These are phyloP conservation scores for Antedon mediterranea DNA, from an alignment of 53 echinoderm and acorn worm species.

Conservation along the genomic window DNA sequence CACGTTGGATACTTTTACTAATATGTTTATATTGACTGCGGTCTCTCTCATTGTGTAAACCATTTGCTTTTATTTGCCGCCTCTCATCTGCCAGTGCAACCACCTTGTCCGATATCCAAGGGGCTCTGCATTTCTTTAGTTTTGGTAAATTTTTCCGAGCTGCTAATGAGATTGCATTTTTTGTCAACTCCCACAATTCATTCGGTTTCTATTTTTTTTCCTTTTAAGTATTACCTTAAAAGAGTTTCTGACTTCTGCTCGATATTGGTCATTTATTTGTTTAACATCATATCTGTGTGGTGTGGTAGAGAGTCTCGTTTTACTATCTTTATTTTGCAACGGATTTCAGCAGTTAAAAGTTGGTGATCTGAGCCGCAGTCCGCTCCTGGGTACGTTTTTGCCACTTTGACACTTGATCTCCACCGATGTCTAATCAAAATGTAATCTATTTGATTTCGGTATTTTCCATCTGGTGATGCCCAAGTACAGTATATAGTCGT, in stretches of 20 bases:
- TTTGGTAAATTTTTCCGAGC: too few relatives aligned
- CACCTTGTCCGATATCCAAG: conserved; percentile 9
- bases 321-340: conserved; percentile 2
- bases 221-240: neutral
- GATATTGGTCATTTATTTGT: too few relatives aligned
- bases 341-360: conserved; percentile 5
- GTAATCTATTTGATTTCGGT: conserved; percentile 29
- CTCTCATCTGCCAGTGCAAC: conserved; percentile 8
- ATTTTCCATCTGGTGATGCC: conserved; percentile 8
- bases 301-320: too few relatives aligned
- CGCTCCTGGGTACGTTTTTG: conserved; percentile 19
- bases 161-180: too few relatives aligned
- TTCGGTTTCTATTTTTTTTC: neutral
- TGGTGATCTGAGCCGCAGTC: conserved; percentile 18
- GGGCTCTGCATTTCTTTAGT: conserved; percentile 1
- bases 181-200: too few relatives aligned
- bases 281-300: too few relatives aligned
- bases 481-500: conserved; percentile 15
- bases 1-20: neutral
- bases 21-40: neutral
- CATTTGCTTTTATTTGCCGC: conserved; percentile 3
- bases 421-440: conserved; percentile 12
- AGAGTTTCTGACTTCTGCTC: neutral
- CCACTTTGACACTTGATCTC: neutral
- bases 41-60: neutral